Base-by-base conservation (phyloP, 2,888 invertebrate species). In the Masnerella sp. region DNA sequence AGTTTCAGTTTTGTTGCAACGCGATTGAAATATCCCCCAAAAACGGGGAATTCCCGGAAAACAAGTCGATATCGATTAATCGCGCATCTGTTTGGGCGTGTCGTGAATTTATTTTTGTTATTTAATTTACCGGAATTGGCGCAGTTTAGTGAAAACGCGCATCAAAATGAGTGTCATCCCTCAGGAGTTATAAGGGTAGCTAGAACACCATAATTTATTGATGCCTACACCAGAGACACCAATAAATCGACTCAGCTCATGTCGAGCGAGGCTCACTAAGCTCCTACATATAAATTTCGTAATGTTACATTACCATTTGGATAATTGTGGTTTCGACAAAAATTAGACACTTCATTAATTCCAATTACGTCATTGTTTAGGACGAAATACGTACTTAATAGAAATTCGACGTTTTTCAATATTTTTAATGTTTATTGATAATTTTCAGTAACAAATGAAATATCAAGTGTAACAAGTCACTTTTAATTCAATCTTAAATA, bases 181-280 rank as follows among this genome's bases (percentile, higher is more conserved):
- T 64, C 68, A 68, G 73, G 73, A 74, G 73, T 64, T 67, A 61
- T 49, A 68, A 56, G 62, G 68, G 49, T 52, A 67, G 64, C 68
- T 59, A 51, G 64, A 68, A 68, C 45, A 49, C 73, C 36, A 62
- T 73, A 73, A 73, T 73, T 67, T 72, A 72, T 72, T 59, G 72
- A 67, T 59, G 72, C 67, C 72, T 65, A 56, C 67, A 49, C 67
- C 72, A 67, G 72, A 72, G 72, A 61, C 72, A 72, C 67, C 67
- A 61, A 67, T 72, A 72, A 72, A 72, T 72, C 54, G 65, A 72
- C 72, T 49, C 54, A 34, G 45, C 61, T 67, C 72, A 58, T 56
- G 73, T 73, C 62, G 54, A 61, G 56, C 49, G 56, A 38, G 42
- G 54, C 58, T 67, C 22, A 17, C 69, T 62, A 59, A 71, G 54